Conservation (phyloP, 92 coral and sea anemone species). For the Plumapathes pennacea region DNA sequence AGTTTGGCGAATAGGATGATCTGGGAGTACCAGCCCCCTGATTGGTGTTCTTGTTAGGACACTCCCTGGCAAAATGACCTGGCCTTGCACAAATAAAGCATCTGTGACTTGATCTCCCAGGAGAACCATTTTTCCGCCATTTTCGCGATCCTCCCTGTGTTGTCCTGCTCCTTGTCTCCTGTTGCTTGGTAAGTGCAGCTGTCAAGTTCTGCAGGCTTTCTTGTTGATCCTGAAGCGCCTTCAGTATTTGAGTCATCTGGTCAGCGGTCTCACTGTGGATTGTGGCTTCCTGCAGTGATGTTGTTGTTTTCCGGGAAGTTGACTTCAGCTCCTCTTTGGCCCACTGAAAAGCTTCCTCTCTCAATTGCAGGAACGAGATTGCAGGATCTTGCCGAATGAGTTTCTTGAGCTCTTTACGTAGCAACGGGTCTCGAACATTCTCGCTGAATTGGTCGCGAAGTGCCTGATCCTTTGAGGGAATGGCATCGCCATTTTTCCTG, state of each 20-base stretch:
- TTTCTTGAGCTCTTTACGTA: conserved; percentile 9
- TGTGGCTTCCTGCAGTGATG: neutral
- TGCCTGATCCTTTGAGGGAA: neutral
- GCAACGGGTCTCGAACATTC: too few species aligned
- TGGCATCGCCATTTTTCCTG: neutral
- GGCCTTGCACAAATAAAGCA: conserved; percentile 4
- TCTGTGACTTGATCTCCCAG: too few species aligned
- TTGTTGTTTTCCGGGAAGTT: conserved; percentile 1
- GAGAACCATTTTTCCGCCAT: too few species aligned
- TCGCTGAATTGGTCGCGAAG: conserved; percentile 3
- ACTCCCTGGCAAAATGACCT: conserved; percentile 12
- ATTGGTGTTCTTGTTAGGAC: neutral
- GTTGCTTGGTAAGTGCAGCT: too few species aligned
- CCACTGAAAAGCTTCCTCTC: conserved; percentile 7
- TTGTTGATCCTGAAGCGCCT: conserved; percentile 7
- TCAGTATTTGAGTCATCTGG: conserved; percentile 17
- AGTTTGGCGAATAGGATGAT: too few species aligned
- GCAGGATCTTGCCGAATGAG: conserved; percentile 2
- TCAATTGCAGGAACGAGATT: neutral
- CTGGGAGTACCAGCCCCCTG: neutral
- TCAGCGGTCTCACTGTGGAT: neutral
- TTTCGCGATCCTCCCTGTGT: too few species aligned
- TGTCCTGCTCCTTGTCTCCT: too few species aligned
- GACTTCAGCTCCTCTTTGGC: neutral
- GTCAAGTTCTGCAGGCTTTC: too few species aligned